Conservation (phyloP, 1,140 invertebrate genomes). For the Pseudomyrmex concolor region DNA sequence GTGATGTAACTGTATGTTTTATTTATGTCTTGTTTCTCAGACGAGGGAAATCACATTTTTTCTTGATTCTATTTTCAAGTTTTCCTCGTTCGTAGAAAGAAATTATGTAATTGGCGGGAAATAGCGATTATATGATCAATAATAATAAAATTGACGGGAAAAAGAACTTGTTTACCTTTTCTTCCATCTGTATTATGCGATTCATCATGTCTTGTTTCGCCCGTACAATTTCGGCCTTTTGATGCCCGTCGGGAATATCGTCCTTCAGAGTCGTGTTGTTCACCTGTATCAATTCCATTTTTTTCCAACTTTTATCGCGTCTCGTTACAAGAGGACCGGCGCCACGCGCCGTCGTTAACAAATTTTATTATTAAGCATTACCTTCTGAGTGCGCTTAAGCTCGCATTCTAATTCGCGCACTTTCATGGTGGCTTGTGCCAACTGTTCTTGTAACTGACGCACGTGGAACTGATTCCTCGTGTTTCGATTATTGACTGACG, state of each 20-base stretch:
- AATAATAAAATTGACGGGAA: constrained; percentile 10
- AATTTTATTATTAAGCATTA: constrained; percentile 50
- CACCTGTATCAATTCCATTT: constrained; percentile 36
- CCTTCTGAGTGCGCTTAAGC: constrained; percentile 76
- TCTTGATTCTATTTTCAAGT: background rate
- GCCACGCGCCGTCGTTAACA: background rate
- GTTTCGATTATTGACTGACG: constrained; percentile 73
- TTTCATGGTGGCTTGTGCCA: constrained; percentile 82
- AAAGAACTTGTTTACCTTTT: constrained; percentile 77
- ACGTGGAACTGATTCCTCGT: constrained; percentile 71
- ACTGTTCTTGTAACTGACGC: constrained; percentile 78
- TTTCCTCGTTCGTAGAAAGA: background rate
- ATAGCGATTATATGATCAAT: no score
- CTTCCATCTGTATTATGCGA: constrained; percentile 83
- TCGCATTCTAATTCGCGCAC: constrained; percentile 81
- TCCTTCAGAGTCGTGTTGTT: constrained; percentile 73
- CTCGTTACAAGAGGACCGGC: background rate
- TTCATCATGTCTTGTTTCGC: constrained; percentile 84
- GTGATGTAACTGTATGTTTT: background rate
- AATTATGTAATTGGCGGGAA: background rate
- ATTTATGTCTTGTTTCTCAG: background rate
- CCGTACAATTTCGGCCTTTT: constrained; percentile 79
- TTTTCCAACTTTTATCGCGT: background rate
- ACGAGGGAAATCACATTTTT: background rate
- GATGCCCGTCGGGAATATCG: constrained; percentile 78